Evolutionary conservation across 1,140 invertebrate species (phyloP), one percentile per base, ranked within the genome.

Genomic region (Zaprionus ornatus): DNA sequence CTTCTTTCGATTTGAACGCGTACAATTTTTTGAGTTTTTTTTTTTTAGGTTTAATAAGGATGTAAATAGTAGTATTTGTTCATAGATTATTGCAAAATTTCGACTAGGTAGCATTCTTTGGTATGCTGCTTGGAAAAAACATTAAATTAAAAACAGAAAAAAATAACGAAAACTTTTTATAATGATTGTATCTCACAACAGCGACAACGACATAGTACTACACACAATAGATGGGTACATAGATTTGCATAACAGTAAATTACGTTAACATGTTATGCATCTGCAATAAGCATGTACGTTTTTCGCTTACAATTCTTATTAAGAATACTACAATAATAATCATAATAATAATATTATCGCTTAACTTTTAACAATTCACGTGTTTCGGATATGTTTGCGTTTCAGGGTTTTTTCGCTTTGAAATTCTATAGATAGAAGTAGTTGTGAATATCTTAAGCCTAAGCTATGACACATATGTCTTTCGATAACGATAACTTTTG

Each of bases 171-270:
- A 37, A 40, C 13, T 48, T 54, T 74, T 78, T 74, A 74, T 90
- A 83, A 90, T 92, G 91, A 92, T 92, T 92, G 91, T 92, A 91
- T 92, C 80, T 92, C 91, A 92, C 91, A 92, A 92, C 91, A 92
- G 74, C 79, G 85, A 88, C 85, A 77, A 87, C 83, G 80, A 88
- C 75, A 79, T 72, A 73, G 25, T 63, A 82, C 72, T 80, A 87
- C 73, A 85, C 68, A 74, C 64, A 88, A 73, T 90, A 88, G 73
- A 82, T 74, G 75, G 69, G 66, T 68, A 79, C 74, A 70, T 57
- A 74, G 54, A 80, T 69, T 50, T 50, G 45, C 45, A 50, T 50
- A 50, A 64, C 57, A 56, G 29, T 55, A 60, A 42, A 60, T 69
- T 50, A 50, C 19, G 45, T 32, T 19, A 45, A 69, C 32, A 61